Base-by-base conservation (phyloP, 2,113 vertebrate species). In the Sinocyclocheilus anophthalmus region DNA sequence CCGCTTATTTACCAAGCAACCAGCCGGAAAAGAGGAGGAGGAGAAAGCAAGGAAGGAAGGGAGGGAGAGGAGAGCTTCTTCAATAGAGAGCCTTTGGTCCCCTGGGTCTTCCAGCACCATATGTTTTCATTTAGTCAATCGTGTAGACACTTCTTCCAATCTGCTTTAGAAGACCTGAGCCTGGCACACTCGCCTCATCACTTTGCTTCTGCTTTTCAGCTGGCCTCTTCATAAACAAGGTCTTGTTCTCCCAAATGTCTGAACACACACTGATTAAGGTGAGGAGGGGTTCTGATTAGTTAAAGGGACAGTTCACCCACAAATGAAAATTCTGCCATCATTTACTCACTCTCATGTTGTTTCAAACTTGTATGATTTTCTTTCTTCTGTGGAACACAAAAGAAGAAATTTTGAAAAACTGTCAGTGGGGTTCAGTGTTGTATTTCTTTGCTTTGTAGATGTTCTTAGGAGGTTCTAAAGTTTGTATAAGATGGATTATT, bases 101-200 rank as follows among this genome's bases (percentile, higher is more conserved):
- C 91, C 33, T 4, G 87, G 81, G 91, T 86, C 72, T 26, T 61
- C 83, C 84, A 76, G 72, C 20, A 45, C 93, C 92, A 90, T 93
- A 93, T 93, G 93, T 91, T 93, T 93, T 89, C 92, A 93, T 92
- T 95, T 94, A 94, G 91, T 90, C 92, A 91, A 92, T 92, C 92
- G 88, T 93, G 90, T 94, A 88, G 73, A 90, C 89, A 88, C 87
- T 90, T 90, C 88, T 85, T 90, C 91, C 91, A 92, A 91, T 90
- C 91, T 90, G 90, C 90, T 76, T 77, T 13, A 26, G 88, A 84
- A 88, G 88, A 87, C 90, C 57, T 39, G 30, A 65, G 69, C 55
- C 73, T 86, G 77, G 88, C 70, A 39, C 61, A 6, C 84, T 85
- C 82, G 50, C 84, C 86, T 86, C 84, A 83, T 88, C 90, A 86